Percentiles rank a stretch among this genome's conserved stretches.
These are phyloP conservation scores for Oxyura jamaicensis DNA, from an alignment of 2,113 vertebrate species.

Conservation along the genomic window DNA sequence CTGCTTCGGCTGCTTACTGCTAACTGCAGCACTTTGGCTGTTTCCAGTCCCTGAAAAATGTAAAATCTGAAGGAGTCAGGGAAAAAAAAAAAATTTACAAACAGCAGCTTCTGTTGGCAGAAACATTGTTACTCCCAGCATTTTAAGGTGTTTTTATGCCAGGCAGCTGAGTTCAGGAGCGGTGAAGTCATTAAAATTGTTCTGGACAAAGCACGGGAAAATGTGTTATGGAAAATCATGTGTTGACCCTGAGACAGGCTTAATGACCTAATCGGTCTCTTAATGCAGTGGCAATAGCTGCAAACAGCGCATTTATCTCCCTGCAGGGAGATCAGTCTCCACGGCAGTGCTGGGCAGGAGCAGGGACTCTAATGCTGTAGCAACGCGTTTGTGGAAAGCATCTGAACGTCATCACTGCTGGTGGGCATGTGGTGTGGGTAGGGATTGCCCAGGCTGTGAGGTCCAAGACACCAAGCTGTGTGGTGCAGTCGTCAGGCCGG, in stretches of 20 bases:
- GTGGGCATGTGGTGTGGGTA: background rate
- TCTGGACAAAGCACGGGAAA: background rate
- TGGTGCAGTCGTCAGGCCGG: no score
- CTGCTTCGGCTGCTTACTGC: conserved; percentile 32
- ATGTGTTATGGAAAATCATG: background rate
- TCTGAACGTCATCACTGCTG: background rate
- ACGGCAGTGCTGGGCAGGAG: background rate
- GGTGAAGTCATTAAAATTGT: background rate
- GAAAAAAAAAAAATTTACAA: background rate
- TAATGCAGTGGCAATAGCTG: background rate
- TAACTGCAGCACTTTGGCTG: background rate
- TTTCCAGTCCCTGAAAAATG: conserved; percentile 36
- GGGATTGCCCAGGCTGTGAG: background rate
- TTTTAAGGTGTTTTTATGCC: conserved; percentile 19
- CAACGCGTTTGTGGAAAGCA: background rate
- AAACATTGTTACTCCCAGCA: background rate
- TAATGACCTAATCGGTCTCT: background rate
- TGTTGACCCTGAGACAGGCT: background rate
- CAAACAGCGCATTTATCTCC: background rate
- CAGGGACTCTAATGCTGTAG: background rate
- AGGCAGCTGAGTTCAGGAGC: background rate
- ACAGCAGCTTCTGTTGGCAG: background rate
- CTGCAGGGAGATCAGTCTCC: background rate
- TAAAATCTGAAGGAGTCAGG: conserved; percentile 9
- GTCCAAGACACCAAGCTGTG: no score